Percentiles rank a stretch among this genome's conserved stretches.
phyloP scores from a whole-genome alignment of 2,888 invertebrate genomes.

The Lasius platythorax region DNA sequence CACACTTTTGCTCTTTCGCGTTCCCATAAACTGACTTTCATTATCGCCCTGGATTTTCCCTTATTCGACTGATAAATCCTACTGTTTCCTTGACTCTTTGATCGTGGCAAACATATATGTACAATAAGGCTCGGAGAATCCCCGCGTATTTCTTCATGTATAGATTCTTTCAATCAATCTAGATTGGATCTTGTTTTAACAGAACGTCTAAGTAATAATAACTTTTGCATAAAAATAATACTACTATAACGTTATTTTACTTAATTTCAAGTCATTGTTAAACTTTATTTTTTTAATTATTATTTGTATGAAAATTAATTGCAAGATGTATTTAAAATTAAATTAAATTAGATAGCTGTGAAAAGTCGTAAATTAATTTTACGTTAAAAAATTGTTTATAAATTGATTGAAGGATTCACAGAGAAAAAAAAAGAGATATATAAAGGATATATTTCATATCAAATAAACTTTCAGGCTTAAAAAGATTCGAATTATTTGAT shows the following conservation, averaged over 20 bases:
- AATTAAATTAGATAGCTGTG: background rate
- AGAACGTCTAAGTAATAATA: background rate
- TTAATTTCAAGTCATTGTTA: background rate
- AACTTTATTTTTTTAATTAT: background rate
- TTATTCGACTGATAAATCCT: conserved; percentile 3
- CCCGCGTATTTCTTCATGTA: background rate
- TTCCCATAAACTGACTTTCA: background rate
- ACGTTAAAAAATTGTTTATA: background rate
- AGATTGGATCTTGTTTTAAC: background rate
- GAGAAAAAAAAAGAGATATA: background rate
- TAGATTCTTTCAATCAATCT: conserved; percentile 10
- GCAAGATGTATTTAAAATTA: background rate
- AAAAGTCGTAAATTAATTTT: background rate
- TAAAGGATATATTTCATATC: background rate
- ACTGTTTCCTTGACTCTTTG: background rate
- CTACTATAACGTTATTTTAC: background rate
- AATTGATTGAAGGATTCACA: conserved; percentile 17
- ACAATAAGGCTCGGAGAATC: background rate
- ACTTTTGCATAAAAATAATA: conserved; percentile 9
- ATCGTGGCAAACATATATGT: background rate
- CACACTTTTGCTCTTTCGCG: background rate
- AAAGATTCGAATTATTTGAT: conserved; percentile 37
- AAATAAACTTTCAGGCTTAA: conserved; percentile 23
- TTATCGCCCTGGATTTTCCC: background rate
- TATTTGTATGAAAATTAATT: background rate